These are phyloP conservation scores for Anguilla anguilla DNA, from an alignment of 2,797 vertebrate genomes.

Conservation along the genomic window DNA sequence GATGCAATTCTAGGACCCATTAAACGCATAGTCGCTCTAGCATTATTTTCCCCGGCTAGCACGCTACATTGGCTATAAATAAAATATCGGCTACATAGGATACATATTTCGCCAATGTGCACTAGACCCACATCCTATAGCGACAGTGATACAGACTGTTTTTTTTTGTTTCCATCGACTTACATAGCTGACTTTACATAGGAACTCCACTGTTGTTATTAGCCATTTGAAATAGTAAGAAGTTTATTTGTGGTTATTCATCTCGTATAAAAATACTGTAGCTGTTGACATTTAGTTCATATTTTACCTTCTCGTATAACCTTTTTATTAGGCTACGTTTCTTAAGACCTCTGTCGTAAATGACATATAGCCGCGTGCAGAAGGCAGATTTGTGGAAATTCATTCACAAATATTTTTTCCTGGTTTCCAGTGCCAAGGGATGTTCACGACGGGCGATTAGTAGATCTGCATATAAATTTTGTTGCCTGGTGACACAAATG, in stretches of 20 bases:
- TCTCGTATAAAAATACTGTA: background rate
- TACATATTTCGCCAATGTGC: background rate
- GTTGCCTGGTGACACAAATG: background rate
- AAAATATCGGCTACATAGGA: background rate
- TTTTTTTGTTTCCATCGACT: background rate
- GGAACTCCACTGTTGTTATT: background rate
- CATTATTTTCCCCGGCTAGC: background rate
- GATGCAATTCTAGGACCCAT: background rate
- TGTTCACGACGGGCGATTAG: background rate
- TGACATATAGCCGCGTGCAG: background rate
- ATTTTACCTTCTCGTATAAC: background rate
- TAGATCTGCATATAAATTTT: background rate
- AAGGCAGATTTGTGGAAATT: background rate
- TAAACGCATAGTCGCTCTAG: background rate
- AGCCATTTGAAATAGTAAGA: background rate
- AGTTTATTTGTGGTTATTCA: background rate
- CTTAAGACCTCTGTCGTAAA: too few relatives aligned
- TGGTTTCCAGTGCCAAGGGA: background rate
- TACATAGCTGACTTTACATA: background rate
- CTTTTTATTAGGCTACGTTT: background rate
- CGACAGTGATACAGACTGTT: background rate
- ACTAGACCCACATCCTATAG: background rate
- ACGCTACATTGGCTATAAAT: background rate
- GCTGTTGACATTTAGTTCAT: background rate
- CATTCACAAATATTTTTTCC: background rate